Conservation (phyloP, 2,797 vertebrate genomes). For the Halcyon chelicuti region DNA sequence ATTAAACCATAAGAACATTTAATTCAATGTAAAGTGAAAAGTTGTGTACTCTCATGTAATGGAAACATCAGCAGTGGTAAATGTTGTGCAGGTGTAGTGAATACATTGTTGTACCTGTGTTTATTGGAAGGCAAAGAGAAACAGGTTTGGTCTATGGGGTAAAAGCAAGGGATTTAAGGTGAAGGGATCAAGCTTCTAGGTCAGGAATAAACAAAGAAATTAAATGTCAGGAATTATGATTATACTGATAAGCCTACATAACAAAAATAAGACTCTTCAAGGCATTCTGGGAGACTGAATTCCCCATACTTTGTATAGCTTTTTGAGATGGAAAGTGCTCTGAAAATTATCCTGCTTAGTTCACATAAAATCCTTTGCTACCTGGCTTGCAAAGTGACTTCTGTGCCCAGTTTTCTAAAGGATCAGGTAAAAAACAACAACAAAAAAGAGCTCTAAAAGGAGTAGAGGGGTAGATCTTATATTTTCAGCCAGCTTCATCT, state of each 20-base stretch:
- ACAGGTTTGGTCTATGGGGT: not conserved
- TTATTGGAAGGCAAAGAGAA: conserved; percentile 12
- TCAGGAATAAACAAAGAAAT: not conserved
- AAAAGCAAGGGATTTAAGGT: not conserved
- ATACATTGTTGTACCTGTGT: not conserved
- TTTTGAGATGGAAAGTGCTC: not conserved
- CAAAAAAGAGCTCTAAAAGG: not conserved
- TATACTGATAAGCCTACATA: not conserved
- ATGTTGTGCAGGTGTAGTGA: not conserved
- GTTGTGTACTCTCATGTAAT: not conserved
- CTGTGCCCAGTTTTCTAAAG: not conserved
- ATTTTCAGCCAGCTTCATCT: not conserved
- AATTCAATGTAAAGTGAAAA: conserved; percentile 45
- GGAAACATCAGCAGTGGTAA: conserved; percentile 15
- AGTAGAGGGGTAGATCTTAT: not conserved
- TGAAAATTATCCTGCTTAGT: not conserved
- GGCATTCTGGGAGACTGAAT: not conserved
- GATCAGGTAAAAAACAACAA: not conserved
- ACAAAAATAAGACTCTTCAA: not conserved
- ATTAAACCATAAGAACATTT: conserved; percentile 28
- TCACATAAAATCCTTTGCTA: not conserved
- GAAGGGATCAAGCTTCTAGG: not conserved
- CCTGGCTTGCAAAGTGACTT: not conserved
- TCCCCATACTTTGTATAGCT: not conserved
- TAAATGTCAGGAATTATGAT: not conserved